Percentiles rank a stretch among this genome's conserved stretches.
phyloP scores from a whole-genome alignment of 2,797 vertebrate genomes.

The Enteromius unitaeniatus region DNA sequence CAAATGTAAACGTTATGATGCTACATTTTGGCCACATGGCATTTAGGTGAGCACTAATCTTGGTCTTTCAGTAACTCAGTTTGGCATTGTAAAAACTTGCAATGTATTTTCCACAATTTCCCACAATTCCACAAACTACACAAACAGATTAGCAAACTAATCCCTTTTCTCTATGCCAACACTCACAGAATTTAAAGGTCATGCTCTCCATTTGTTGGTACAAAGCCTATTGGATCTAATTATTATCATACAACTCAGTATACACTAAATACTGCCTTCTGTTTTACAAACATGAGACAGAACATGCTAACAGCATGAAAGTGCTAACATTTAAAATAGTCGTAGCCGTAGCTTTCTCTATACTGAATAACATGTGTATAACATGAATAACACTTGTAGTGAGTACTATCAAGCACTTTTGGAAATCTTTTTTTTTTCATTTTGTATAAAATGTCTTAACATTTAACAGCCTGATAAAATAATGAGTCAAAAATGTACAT shows the following conservation, averaged over 20 bases:
- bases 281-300: neutral
- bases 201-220: neutral
- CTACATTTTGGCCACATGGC: neutral
- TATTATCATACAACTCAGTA: neutral
- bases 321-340: neutral
- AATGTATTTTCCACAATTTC: neutral
- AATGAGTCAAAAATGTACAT: neutral
- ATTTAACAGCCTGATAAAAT: conserved; percentile 6
- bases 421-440: neutral
- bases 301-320: neutral
- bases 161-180: neutral
- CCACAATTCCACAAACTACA: neutral
- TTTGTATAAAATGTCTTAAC: neutral
- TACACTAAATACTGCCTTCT: neutral
- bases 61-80: neutral
- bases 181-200: neutral
- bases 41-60: neutral
- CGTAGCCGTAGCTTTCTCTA: neutral
- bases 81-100: neutral
- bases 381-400: too few species aligned
- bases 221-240: neutral
- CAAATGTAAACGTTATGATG: neutral
- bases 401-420: neutral
- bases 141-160: neutral
- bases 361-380: too few species aligned